Base-by-base conservation (phyloP, 2,888 invertebrate genomes). In the Acrocera orbiculus region DNA sequence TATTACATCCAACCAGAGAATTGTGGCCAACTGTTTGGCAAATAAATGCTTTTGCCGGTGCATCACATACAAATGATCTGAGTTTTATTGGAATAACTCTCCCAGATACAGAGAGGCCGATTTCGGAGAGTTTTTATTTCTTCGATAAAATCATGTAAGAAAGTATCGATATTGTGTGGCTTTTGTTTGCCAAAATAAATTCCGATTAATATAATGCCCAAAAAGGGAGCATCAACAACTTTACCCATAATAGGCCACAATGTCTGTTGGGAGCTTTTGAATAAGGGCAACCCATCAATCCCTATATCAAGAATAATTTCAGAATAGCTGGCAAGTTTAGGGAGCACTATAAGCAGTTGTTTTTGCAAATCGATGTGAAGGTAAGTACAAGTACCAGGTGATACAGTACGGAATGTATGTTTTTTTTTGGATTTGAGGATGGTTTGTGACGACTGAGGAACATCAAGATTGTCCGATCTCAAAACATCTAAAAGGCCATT, bases 371-470 rank as follows among this genome's bases (percentile, higher is more conserved):
- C 36, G 9, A 16, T 14, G 22, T 35, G 30, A n/a, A 19, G 17
- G n/a, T n/a, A n/a, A n/a, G n/a, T n/a, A n/a, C 31, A 35, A 17
- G 27, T 14, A 11, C 41, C 37, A 14, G 40, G 36, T 4, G 22
- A 9, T n/a, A 33, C 35, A 16, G 30, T 17, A n/a, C 31, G 31
- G n/a, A n/a, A 27, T 14, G 27, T 30, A 17, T 23, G 15, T 20
- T 20, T 27, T 23, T 19, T 4, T 27, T 14, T 20, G n/a, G 2
- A 27, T n/a, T 3, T 4, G 16, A 27, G 4, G 11, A 23, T n/a
- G 4, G n/a, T n/a, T 7, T 13, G 14, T 14, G n/a, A 10, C 11
- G n/a, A 15, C 10, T 5, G 11, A 14, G 22, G 32, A 15, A 27
- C 24, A 20, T 27, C n/a, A 13, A 31, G 16, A 27, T 13, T 11